These are phyloP conservation scores for Amazona vittata DNA, from an alignment of 2,113 vertebrate genomes.

Conservation along the genomic window DNA sequence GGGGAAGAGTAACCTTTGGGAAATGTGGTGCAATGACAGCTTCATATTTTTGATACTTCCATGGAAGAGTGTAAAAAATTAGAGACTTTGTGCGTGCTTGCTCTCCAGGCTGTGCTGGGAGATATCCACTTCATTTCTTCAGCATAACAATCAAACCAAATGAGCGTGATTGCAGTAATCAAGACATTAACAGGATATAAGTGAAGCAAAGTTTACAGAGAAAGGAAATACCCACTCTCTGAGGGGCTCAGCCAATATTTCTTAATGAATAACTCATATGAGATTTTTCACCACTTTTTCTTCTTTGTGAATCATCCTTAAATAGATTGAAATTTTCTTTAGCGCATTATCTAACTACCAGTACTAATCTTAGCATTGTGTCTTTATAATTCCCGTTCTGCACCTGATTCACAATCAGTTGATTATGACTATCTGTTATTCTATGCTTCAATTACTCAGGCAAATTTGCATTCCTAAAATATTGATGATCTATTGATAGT, in stretches of 20 bases:
- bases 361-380: not conserved
- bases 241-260: not conserved
- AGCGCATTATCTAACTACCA: not conserved
- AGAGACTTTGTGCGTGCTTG: not conserved
- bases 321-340: not conserved
- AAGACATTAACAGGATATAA: not conserved
- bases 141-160: not conserved
- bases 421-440: not conserved
- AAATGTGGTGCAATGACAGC: not conserved
- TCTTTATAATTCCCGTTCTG: not conserved
- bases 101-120: not conserved
- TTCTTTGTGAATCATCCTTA: not conserved
- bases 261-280: not conserved
- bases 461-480: not conserved
- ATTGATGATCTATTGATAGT: not conserved
- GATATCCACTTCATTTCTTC: not conserved
- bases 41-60: not conserved
- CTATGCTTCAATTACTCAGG: not conserved
- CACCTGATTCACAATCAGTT: not conserved
- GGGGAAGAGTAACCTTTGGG: not conserved
- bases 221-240: not conserved
- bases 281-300: not conserved
- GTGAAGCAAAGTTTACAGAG: not conserved
- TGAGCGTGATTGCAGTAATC: not conserved
- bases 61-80: not conserved